phyloP scores from a whole-genome alignment of 2,113 vertebrate species.

The Bambusicola thoracicus region DNA sequence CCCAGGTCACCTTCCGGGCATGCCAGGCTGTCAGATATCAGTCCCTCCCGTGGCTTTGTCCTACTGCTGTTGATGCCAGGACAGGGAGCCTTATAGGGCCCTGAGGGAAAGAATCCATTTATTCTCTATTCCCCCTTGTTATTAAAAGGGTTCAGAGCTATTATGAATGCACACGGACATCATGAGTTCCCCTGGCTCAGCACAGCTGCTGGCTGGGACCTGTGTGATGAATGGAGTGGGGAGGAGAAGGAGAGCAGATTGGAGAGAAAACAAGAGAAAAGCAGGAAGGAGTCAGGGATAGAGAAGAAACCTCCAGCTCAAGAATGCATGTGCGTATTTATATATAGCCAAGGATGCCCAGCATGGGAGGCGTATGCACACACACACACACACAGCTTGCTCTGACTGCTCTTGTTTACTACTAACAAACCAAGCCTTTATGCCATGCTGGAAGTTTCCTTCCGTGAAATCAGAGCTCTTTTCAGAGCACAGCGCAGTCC shows the following conservation, averaged over 20 bases:
- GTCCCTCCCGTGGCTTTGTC: neutral
- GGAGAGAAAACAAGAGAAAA: neutral
- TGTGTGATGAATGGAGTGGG: conserved; percentile 55
- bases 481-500: conserved; percentile 25
- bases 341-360: neutral
- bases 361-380: neutral
- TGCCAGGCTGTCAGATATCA: neutral
- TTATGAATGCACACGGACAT: conserved; percentile 44
- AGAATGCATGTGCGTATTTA: neutral
- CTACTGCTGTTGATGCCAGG: neutral
- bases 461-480: conserved; percentile 42
- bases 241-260: conserved; percentile 20
- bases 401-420: conserved; percentile 43
- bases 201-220: conserved; percentile 20
- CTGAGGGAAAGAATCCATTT: conserved; percentile 3
- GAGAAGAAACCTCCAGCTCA: neutral
- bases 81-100: neutral
- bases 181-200: conserved; percentile 44
- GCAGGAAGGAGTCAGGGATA: conserved; percentile 11
- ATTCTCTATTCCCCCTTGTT: conserved; percentile 18
- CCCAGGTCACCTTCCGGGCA: neutral
- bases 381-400: neutral
- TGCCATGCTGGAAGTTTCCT: conserved; percentile 10
- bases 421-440: conserved; percentile 57
- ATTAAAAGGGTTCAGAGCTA: conserved; percentile 45